phyloP scores from a whole-genome alignment of 1,140 invertebrate species.

The Eupristina koningsbergeri region DNA sequence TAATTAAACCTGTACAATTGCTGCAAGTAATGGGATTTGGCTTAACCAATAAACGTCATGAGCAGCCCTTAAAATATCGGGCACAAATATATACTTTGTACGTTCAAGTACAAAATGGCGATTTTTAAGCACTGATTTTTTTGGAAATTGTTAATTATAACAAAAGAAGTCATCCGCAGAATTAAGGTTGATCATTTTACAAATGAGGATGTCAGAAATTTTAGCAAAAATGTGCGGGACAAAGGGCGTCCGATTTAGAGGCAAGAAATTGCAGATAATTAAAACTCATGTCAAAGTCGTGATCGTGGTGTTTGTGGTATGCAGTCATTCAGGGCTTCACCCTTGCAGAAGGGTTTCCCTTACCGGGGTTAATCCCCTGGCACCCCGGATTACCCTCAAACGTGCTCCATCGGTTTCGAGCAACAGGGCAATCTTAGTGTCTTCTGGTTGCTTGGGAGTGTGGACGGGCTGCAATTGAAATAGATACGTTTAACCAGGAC shows the following conservation, averaged over 20 bases:
- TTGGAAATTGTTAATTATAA: no score
- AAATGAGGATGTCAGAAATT: no score
- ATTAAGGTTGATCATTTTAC: no score
- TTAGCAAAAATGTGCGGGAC: not conserved
- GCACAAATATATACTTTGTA: no score
- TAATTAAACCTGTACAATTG: no score
- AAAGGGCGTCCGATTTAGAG: not conserved
- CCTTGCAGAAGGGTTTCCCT: constrained; percentile 6
- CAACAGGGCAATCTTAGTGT: not conserved
- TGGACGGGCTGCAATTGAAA: not conserved
- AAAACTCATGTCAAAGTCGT: constrained; percentile 28
- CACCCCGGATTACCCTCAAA: not conserved
- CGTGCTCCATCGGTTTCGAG: not conserved
- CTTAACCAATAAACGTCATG: no score
- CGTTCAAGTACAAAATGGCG: no score
- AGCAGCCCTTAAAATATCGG: no score
- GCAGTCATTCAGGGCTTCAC: constrained; percentile 19
- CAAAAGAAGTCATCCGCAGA: no score
- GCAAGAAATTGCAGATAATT: constrained; percentile 41
- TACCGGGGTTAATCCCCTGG: not conserved
- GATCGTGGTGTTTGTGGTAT: not conserved
- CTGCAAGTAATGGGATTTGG: no score
- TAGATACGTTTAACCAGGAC: constrained; percentile 11
- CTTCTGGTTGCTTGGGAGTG: not conserved
- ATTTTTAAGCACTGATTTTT: no score